A percentile compares a stretch with the other conserved stretches of the same genome.
Evolutionary conservation across 2,888 invertebrate species (phyloP).

Genomic region (Pasiphila rectangulata): DNA sequence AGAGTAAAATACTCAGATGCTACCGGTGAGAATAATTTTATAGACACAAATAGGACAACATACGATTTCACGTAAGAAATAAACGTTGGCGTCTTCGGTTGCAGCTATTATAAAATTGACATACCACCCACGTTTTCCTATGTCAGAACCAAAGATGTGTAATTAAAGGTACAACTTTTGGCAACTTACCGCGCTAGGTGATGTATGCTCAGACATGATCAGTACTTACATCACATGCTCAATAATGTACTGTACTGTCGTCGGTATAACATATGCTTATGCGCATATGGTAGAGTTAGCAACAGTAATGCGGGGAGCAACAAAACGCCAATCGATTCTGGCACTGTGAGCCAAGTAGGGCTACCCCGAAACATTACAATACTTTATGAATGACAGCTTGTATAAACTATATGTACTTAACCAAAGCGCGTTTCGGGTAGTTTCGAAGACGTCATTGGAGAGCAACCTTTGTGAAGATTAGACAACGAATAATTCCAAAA

Average conservation of each 20-base stretch:
- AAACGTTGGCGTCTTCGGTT: slow-evolving; percentile 30
- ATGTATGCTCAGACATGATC: slow-evolving; percentile 49
- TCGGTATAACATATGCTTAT: slow-evolving; percentile 26
- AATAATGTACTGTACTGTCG: slow-evolving; percentile 22
- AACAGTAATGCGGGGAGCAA: slow-evolving; percentile 51
- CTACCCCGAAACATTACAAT: slow-evolving; percentile 37
- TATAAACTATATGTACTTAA: slow-evolving; percentile 17
- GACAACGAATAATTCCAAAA: slow-evolving; percentile 31
- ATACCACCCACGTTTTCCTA: slow-evolving; percentile 30
- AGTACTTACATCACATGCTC: slow-evolving; percentile 45
- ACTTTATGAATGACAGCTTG: slow-evolving; percentile 27
- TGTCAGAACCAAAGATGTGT: slow-evolving; percentile 45
- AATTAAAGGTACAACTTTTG: slow-evolving; percentile 44
- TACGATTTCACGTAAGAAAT: slow-evolving; percentile 23
- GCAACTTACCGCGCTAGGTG: slow-evolving; percentile 52
- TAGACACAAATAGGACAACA: slow-evolving; percentile 17
- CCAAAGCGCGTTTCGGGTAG: neutral
- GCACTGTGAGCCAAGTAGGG: slow-evolving; percentile 43
- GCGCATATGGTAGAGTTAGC: slow-evolving; percentile 42
- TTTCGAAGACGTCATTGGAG: slow-evolving; percentile 4
- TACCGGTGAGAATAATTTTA: slow-evolving; percentile 5
- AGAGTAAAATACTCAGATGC: neutral
- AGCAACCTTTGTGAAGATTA: slow-evolving; percentile 26
- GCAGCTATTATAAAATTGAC: slow-evolving; percentile 34
- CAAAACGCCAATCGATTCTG: slow-evolving; percentile 62